A percentile compares a stretch with the other conserved stretches of the same genome.
Conservation (phyloP, 1,140 invertebrate species). For the Tetramorium simillimum region DNA sequence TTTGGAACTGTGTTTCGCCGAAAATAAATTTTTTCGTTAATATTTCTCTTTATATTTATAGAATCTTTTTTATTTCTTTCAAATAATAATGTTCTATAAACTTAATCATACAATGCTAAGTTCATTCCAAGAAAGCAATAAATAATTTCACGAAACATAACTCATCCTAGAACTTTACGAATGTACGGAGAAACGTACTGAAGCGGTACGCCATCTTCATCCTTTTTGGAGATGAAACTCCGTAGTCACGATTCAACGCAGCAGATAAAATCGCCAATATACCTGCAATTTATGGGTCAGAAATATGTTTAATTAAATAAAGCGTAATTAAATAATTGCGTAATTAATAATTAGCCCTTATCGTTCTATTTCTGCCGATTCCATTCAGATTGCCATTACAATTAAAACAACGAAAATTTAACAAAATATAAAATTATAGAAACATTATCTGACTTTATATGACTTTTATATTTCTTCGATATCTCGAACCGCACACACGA, state of each 20-base stretch:
- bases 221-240: not conserved
- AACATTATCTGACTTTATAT: no score
- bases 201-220: not conserved
- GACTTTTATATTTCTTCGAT: not conserved
- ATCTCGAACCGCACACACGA: slow-evolving; percentile 21
- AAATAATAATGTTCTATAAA: no score
- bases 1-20: no score
- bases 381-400: not conserved
- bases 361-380: not conserved
- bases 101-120: no score
- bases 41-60: no score
- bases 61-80: no score
- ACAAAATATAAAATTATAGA: not conserved
- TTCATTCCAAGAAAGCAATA: not conserved
- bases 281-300: not conserved
- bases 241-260: not conserved
- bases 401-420: not conserved
- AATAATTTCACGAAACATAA: not conserved
- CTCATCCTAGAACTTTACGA: not conserved
- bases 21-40: no score
- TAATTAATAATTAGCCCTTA: not conserved
- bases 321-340: not conserved
- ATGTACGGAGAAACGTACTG: not conserved
- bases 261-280: not conserved
- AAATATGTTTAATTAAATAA: not conserved